Evolutionary conservation across 2,797 vertebrate species (phyloP).

Genomic region (Megaceryle alcyon): DNA sequence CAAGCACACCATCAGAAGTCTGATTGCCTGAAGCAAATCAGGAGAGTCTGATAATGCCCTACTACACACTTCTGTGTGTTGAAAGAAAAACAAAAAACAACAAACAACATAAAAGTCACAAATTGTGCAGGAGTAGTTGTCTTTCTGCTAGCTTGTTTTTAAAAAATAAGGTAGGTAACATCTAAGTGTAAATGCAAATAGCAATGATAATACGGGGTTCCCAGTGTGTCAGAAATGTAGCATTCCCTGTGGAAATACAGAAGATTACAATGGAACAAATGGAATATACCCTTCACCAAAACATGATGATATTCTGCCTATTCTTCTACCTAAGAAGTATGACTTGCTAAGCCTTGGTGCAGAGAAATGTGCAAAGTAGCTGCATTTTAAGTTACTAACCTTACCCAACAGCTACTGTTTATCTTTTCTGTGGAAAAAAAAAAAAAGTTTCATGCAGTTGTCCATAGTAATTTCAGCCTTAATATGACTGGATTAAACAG

Average conservation of each 20-base stretch:
- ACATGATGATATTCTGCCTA: neutral
- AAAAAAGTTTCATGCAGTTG: neutral
- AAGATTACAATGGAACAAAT: neutral
- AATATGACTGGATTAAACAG: neutral
- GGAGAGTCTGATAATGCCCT: neutral
- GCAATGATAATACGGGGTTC: neutral
- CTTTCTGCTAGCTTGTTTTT: conserved; percentile 4
- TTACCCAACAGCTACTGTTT: neutral
- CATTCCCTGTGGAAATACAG: neutral
- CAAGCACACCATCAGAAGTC: conserved; percentile 37
- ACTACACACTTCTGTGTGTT: neutral
- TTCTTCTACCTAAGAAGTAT: neutral
- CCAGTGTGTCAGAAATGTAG: neutral
- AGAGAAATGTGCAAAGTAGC: neutral
- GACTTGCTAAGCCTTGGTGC: neutral
- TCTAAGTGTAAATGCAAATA: conserved; percentile 29
- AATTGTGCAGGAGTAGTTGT: conserved; percentile 4
- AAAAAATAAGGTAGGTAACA: conserved; percentile 16
- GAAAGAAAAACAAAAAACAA: neutral
- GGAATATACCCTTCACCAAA: neutral
- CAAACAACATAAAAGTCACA: neutral
- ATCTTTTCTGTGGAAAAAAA: conserved; percentile 1
- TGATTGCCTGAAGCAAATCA: conserved; percentile 46
- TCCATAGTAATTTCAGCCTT: neutral
- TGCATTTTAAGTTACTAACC: neutral